A percentile compares a stretch with the other conserved stretches of the same genome.
Conservation (phyloP, 2,797 vertebrate genomes). For the Calcarius lapponicus region DNA sequence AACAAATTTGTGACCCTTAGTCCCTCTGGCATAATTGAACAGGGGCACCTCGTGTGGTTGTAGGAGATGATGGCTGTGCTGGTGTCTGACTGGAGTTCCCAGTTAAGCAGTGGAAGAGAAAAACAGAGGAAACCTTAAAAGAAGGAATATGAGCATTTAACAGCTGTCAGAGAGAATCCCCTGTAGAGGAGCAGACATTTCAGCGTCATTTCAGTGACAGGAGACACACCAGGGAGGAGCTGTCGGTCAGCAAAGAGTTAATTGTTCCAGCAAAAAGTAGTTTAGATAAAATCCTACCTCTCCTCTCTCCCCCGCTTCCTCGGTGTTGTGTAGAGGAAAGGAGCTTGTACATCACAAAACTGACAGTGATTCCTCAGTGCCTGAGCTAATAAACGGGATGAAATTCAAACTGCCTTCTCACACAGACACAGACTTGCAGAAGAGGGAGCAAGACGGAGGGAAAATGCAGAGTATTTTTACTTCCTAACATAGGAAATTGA, state of each 20-base stretch:
- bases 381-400: conserved; percentile 68
- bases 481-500: conserved; percentile 34
- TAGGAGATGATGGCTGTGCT: background rate
- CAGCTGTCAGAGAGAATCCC: conserved; percentile 4
- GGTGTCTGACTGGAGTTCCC: background rate
- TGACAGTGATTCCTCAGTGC: conserved; percentile 67
- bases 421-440: conserved; percentile 30
- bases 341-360: conserved; percentile 22
- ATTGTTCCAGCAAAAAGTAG: conserved; percentile 44
- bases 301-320: conserved; percentile 31
- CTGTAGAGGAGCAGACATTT: background rate
- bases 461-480: conserved; percentile 58
- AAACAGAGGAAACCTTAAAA: background rate
- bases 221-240: background rate
- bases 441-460: conserved; percentile 46
- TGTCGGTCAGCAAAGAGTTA: conserved; percentile 52
- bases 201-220: background rate
- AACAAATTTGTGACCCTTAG: background rate
- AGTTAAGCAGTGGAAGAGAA: background rate
- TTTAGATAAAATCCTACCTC: conserved; percentile 59
- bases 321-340: conserved; percentile 22
- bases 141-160: background rate
- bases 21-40: background rate
- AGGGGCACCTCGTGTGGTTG: background rate
- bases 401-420: conserved; percentile 74